Evolutionary conservation across 2,888 invertebrate species (phyloP).

Genomic region (Platypus cylindrus): DNA sequence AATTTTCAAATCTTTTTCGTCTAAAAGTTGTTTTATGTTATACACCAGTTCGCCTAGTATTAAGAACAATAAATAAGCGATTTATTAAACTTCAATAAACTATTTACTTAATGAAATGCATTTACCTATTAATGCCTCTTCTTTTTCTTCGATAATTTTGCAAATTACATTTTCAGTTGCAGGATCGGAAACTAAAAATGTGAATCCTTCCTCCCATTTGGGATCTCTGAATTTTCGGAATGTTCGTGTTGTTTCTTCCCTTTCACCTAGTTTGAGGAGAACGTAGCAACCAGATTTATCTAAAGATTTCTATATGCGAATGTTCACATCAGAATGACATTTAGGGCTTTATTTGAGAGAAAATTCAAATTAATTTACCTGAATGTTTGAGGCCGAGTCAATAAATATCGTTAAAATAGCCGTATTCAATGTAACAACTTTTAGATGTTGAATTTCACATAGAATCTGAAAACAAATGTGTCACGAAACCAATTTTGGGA

Average conservation of each 20-base stretch:
- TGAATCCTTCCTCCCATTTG: slow-evolving; percentile 88
- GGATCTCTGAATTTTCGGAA: slow-evolving; percentile 74
- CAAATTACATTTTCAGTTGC: slow-evolving; percentile 74
- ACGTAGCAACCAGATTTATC: too few relatives aligned
- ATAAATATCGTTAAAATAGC: slow-evolving; percentile 74
- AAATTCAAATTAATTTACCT: slow-evolving; percentile 47
- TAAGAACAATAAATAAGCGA: background rate
- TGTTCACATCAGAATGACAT: too few relatives aligned
- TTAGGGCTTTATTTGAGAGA: too few relatives aligned
- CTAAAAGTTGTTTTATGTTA: slow-evolving; percentile 53
- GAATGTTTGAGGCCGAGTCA: slow-evolving; percentile 82
- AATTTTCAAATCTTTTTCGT: slow-evolving; percentile 56
- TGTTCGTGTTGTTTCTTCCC: slow-evolving; percentile 55
- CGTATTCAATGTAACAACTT: slow-evolving; percentile 62
- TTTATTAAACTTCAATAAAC: background rate
- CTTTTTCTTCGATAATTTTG: slow-evolving; percentile 52
- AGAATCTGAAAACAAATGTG: slow-evolving; percentile 42
- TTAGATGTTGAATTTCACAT: slow-evolving; percentile 57
- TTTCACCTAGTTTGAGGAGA: slow-evolving; percentile 64
- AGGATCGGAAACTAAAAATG: slow-evolving; percentile 83
- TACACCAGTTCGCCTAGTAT: slow-evolving; percentile 42
- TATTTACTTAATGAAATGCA: background rate
- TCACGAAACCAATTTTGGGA: background rate
- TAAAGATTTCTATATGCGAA: too few relatives aligned
- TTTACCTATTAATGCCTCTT: slow-evolving; percentile 45